These are phyloP conservation scores for Otis tarda DNA, from an alignment of 2,113 vertebrate species.

Conservation along the genomic window DNA sequence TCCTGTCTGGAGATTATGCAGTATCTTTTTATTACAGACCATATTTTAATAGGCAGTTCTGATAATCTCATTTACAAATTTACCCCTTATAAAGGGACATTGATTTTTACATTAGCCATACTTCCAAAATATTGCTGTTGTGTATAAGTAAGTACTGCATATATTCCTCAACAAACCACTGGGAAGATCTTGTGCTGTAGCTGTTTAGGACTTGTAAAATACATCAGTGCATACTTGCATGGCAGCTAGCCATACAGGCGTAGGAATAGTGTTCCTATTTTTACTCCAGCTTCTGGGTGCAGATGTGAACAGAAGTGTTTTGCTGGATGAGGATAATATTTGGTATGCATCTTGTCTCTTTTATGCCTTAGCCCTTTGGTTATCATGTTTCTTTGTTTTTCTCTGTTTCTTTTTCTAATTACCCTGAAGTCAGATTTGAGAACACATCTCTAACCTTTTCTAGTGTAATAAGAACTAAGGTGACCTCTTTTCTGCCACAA, in stretches of 20 bases:
- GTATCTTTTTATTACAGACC: background rate
- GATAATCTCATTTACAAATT: slow-evolving; percentile 33
- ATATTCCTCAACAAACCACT: background rate
- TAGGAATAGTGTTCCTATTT: background rate
- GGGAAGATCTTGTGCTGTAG: background rate
- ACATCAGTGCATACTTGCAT: background rate
- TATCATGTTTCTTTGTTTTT: background rate
- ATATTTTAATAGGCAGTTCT: slow-evolving; percentile 28
- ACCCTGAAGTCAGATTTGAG: background rate
- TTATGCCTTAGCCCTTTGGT: background rate
- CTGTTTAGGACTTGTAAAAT: background rate
- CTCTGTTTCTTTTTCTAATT: slow-evolving; percentile 28
- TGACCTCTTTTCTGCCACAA: background rate
- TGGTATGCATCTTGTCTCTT: background rate
- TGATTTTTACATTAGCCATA: slow-evolving; percentile 27
- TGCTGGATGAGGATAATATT: background rate
- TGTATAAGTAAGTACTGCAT: background rate
- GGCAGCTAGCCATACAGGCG: background rate
- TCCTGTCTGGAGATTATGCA: background rate
- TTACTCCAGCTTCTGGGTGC: background rate
- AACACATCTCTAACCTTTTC: background rate
- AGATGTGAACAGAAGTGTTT: background rate
- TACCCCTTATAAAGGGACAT: background rate
- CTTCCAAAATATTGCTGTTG: slow-evolving; percentile 1
- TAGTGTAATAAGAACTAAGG: slow-evolving; percentile 7